phyloP scores from a whole-genome alignment of 1,140 invertebrate genomes.

The Drosophila lacertosa region DNA sequence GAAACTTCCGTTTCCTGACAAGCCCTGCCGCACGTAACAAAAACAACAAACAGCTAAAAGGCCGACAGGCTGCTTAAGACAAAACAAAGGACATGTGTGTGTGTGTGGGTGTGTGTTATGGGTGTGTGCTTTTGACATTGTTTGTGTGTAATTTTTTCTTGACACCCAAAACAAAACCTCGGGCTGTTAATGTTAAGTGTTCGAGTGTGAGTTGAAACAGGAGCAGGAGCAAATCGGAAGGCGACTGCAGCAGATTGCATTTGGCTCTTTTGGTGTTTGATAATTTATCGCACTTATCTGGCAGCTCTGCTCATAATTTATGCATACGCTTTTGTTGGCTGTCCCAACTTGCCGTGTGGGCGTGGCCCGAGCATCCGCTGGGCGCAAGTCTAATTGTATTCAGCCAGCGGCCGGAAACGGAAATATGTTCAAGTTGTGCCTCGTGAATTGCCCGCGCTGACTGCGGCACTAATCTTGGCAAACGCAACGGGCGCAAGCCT shows the following conservation, averaged over 20 bases:
- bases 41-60: conserved; percentile 48
- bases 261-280: conserved; percentile 47
- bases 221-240: not conserved
- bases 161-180: conserved; percentile 57
- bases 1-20: conserved; percentile 79
- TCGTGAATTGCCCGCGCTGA: conserved; percentile 55
- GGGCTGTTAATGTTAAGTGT: not conserved
- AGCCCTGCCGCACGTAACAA: conserved; percentile 46
- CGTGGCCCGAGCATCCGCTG: conserved; percentile 18
- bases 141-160: conserved; percentile 53
- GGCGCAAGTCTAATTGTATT: conserved; percentile 65
- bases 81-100: conserved; percentile 56
- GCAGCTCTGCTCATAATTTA: conserved; percentile 67
- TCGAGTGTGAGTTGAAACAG: not conserved
- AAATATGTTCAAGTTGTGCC: conserved; percentile 72
- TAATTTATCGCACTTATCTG: conserved; percentile 81
- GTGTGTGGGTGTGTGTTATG: conserved; percentile 20
- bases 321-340: conserved; percentile 69
- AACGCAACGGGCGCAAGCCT: conserved; percentile 26
- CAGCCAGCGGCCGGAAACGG: conserved; percentile 73
- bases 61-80: conserved; percentile 62
- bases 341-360: conserved; percentile 22
- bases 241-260: conserved; percentile 67
- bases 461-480: conserved; percentile 68
- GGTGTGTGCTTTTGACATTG: conserved; percentile 24